Evolutionary conservation across 2,797 vertebrate genomes (phyloP).

Genomic region (Corythornis leucogaster): DNA sequence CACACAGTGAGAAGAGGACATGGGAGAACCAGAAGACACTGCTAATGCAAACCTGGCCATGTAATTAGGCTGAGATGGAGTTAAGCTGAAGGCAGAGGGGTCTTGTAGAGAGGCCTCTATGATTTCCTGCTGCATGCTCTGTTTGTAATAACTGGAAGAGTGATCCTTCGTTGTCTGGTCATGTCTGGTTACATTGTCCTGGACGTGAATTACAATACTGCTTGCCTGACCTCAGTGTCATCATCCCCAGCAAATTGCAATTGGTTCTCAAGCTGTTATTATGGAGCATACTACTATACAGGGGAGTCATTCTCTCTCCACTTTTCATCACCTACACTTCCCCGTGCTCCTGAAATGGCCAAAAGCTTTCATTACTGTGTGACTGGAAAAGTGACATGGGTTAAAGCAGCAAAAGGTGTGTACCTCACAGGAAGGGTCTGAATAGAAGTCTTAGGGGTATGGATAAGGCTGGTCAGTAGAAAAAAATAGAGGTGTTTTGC

Average conservation of each 20-base stretch:
- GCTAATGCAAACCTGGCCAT: background rate
- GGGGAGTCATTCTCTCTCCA: background rate
- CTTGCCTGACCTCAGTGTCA: conserved; percentile 51
- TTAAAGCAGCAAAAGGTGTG: background rate
- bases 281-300: background rate
- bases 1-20: background rate
- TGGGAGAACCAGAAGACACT: background rate
- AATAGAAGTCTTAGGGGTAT: background rate
- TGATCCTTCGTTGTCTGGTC: conserved; percentile 50
- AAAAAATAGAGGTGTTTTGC: background rate
- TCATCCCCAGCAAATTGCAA: conserved; percentile 51
- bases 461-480: background rate
- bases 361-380: conserved; percentile 16
- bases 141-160: conserved; percentile 40
- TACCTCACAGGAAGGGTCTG: background rate
- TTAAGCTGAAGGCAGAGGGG: conserved; percentile 35
- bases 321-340: background rate
- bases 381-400: background rate
- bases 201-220: conserved; percentile 48
- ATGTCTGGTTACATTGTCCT: conserved; percentile 53
- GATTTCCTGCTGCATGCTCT: conserved; percentile 23
- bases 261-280: conserved; percentile 48
- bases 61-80: conserved; percentile 34
- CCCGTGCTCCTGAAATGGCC: background rate
- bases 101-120: conserved; percentile 25